These are phyloP conservation scores for Cairina moschata DNA, from an alignment of 2,113 vertebrate genomes.

Conservation along the genomic window DNA sequence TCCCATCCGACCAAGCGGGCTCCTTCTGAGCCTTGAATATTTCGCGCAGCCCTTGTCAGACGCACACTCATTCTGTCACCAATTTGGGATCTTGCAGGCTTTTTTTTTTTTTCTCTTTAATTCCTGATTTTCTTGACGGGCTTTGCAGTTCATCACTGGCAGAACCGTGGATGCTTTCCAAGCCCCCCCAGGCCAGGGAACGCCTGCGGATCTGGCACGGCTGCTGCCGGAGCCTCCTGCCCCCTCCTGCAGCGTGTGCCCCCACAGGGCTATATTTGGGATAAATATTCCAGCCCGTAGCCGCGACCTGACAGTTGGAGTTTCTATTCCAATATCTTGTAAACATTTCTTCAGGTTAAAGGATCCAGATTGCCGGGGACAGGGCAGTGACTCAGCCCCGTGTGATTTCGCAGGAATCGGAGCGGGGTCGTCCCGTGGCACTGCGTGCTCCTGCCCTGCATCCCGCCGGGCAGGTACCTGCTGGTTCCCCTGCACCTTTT, in stretches of 20 bases:
- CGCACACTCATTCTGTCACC: neutral
- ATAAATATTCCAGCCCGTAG: neutral
- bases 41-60: neutral
- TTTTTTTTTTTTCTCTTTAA: neutral
- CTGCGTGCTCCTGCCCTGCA: neutral
- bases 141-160: neutral
- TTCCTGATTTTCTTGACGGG: neutral
- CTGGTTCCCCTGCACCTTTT: conserved; percentile 45
- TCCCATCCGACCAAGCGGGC: neutral
- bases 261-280: neutral
- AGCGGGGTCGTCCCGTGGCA: neutral
- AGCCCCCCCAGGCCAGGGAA: neutral
- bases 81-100: neutral
- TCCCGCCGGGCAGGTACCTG: neutral
- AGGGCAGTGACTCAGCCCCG: neutral
- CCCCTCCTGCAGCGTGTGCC: neutral
- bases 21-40: rapidly evolving
- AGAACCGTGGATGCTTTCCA: neutral
- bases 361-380: neutral
- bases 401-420: neutral
- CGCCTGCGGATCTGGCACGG: rapidly evolving
- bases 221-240: neutral
- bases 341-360: neutral
- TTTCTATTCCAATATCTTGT: neutral
- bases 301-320: neutral